Base-by-base conservation (phyloP, 2,113 vertebrate genomes). In the Neodontobutis hainanensis region DNA sequence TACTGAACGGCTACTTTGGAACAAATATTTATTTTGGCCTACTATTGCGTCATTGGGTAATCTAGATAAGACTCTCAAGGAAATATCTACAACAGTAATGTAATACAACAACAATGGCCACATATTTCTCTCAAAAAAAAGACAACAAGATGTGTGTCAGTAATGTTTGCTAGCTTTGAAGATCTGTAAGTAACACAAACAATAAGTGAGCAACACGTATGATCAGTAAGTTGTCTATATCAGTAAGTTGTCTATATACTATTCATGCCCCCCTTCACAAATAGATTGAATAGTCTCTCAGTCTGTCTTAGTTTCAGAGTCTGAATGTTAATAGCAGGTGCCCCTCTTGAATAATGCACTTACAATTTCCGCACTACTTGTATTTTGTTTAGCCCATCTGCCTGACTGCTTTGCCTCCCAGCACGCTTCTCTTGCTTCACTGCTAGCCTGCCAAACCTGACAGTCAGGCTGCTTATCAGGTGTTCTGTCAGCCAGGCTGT, bases 391-490 rank as follows among this genome's bases (percentile, higher is more conserved):
- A 65, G 49, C 35, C 49, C 67, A 11, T 64, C 55, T 70, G 68
- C 46, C 58, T 64, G 65, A 38, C 63, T 66, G 48, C 32, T 78
- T 70, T 47, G 49, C 44, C 65, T 68, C 46, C 14, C 3, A 45
- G 53, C 40, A 51, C 46, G 46, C 68, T 49, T 63, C 65, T 46
- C 40, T 60, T 16, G 52, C 55, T 58, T 82, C 67, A 53, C 69
- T 4, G 5, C 67, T 66, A 75, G 68, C 75, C 75, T 70, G 81
- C 81, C 82, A 87, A 91, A 84, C 86, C 86, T 80, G 81, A 85
- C 84, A 82, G 80, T 83, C 88, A 77, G 72, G 73, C 61, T 66
- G 73, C 85, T 91, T 89, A 89, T 90, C 87, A 81, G 85, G 72
- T 73, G 11, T 76, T 78, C 65, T 83, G 85, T 88, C 85, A 85